Conservation (phyloP, 1,140 invertebrate genomes). For the Drosophila fuyamai region DNA sequence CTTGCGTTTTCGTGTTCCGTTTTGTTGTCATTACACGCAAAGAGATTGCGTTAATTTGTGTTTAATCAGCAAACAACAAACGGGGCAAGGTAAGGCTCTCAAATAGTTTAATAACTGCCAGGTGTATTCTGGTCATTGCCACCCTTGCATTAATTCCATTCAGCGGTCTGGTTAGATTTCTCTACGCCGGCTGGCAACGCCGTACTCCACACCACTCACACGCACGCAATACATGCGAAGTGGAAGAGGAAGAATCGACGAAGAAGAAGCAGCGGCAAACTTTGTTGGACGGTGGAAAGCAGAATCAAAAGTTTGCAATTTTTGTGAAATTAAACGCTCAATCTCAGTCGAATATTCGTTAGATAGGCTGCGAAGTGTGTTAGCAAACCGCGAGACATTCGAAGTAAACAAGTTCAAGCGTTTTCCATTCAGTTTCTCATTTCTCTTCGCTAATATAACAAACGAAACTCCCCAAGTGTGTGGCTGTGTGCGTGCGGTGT, state of each 20-base stretch:
- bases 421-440: slow-evolving; percentile 35
- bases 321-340: slow-evolving; percentile 33
- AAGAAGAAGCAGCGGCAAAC: slow-evolving; percentile 77
- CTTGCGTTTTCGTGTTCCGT: slow-evolving; percentile 53
- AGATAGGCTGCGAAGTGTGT: background rate
- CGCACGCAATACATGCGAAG: slow-evolving; percentile 62
- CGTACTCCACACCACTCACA: slow-evolving; percentile 43
- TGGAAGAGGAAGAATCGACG: slow-evolving; percentile 55
- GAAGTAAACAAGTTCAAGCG: slow-evolving; percentile 18
- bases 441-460: slow-evolving; percentile 25
- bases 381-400: background rate
- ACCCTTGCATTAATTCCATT: background rate
- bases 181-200: slow-evolving; percentile 60
- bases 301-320: slow-evolving; percentile 38
- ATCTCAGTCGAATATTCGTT: slow-evolving; percentile 1
- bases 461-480: slow-evolving; percentile 33
- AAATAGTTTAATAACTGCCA: slow-evolving; percentile 32
- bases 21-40: slow-evolving; percentile 23
- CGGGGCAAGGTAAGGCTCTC: background rate
- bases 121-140: slow-evolving; percentile 4
- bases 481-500: slow-evolving; percentile 37
- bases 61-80: slow-evolving; percentile 19
- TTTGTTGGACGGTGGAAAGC: slow-evolving; percentile 61
- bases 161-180: slow-evolving; percentile 38
- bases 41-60: slow-evolving; percentile 9